These are phyloP conservation scores for Perodicticus potto DNA, from an alignment of 2,797 vertebrate species.

Conservation along the genomic window DNA sequence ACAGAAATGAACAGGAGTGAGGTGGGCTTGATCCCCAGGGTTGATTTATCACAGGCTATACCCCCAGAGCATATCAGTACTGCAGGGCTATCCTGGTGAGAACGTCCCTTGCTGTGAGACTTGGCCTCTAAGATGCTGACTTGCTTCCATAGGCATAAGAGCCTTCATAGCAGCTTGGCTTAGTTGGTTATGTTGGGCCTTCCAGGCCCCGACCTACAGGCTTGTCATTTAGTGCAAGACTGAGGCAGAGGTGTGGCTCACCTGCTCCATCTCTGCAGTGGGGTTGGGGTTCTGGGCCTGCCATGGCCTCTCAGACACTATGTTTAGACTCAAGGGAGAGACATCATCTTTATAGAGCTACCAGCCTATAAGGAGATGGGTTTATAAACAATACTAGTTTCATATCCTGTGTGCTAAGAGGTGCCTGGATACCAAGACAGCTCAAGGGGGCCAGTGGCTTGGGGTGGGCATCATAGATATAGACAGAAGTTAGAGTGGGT, in stretches of 20 bases:
- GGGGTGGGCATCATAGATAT: neutral
- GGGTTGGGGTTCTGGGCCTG: neutral
- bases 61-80: neutral
- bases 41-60: neutral
- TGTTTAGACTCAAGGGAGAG: neutral
- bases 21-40: neutral
- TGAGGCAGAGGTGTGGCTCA: neutral
- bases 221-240: neutral
- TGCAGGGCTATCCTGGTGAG: neutral
- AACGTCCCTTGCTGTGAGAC: too few species aligned
- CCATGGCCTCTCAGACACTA: neutral
- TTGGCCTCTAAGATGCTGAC: too few species aligned
- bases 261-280: neutral
- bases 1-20: rapidly evolving
- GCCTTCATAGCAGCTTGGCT: neutral
- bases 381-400: neutral
- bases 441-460: neutral
- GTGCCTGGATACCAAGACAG: neutral
- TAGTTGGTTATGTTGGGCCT: neutral
- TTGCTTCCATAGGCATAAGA: rapidly evolving
- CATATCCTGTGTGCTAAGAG: neutral
- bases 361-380: neutral
- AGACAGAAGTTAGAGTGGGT: neutral
- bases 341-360: neutral
- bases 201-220: rapidly evolving